Percentiles rank a stretch among this genome's conserved stretches.
phyloP scores from a whole-genome alignment of 2,888 invertebrate genomes.

The Rhimphoctona megacephalus region DNA sequence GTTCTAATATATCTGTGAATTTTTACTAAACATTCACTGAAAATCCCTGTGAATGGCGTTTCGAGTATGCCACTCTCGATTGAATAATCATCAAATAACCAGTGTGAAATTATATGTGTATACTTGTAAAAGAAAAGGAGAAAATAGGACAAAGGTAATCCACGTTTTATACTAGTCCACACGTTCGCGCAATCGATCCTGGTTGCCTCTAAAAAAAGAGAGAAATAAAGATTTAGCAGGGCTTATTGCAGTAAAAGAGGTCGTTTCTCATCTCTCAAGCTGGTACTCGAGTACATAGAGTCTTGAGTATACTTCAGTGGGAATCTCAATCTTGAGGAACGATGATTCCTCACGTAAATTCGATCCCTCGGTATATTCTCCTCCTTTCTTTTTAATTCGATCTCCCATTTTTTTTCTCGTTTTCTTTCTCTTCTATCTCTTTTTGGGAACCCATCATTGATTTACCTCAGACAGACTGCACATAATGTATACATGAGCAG shows the following conservation, averaged over 20 bases:
- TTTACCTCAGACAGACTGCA: background rate
- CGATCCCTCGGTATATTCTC: conserved; percentile 50
- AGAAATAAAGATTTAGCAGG: background rate
- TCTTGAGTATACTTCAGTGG: conserved; percentile 31
- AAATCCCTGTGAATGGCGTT: conserved; percentile 5
- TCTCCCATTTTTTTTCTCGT: conserved; percentile 71
- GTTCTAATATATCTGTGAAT: background rate
- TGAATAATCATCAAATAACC: background rate
- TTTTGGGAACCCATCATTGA: conserved; percentile 11
- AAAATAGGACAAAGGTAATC: conserved; percentile 40
- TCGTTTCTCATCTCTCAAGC: conserved; percentile 16
- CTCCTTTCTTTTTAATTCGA: conserved; percentile 62
- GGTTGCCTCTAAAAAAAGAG: conserved; percentile 15
- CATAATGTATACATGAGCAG: background rate
- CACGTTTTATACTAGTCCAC: conserved; percentile 55
- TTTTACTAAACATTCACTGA: background rate
- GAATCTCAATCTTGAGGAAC: conserved; percentile 56
- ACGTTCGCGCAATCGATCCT: conserved; percentile 55
- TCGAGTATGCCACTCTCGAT: background rate
- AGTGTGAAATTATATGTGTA: background rate
- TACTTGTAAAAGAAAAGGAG: conserved; percentile 23
- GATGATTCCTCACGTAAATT: conserved; percentile 61
- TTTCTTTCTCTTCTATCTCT: conserved; percentile 56
- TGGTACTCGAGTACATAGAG: conserved; percentile 34
- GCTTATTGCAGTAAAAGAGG: conserved; percentile 35